These are phyloP conservation scores for Gymnocephalus cernua DNA, from an alignment of 2,113 vertebrate species.

Conservation along the genomic window DNA sequence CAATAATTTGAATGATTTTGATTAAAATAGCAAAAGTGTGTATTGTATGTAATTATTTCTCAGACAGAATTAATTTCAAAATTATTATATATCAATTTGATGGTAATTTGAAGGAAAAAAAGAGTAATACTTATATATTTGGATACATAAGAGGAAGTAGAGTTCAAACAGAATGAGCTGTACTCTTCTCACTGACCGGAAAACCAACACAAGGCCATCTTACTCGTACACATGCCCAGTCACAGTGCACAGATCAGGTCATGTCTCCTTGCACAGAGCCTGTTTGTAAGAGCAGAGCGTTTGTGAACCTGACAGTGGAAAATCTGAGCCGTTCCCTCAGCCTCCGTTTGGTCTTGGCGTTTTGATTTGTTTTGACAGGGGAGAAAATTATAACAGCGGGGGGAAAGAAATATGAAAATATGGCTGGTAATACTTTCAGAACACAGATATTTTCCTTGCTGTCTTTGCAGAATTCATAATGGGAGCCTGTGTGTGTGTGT, in stretches of 20 bases:
- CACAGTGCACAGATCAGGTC: conserved; percentile 38
- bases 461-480: conserved; percentile 62
- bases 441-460: conserved; percentile 73
- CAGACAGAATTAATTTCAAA: neutral
- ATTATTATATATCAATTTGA: neutral
- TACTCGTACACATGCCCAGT: neutral
- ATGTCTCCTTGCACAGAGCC: conserved; percentile 71
- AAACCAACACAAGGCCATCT: conserved; percentile 1
- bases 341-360: conserved; percentile 73
- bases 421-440: conserved; percentile 77
- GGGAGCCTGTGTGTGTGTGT: conserved; percentile 27
- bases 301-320: conserved; percentile 81
- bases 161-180: conserved; percentile 7
- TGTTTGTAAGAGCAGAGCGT: conserved; percentile 69
- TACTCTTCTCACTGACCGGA: conserved; percentile 14
- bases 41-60: neutral
- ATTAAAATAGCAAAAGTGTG: neutral
- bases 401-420: conserved; percentile 81
- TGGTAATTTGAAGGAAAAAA: neutral
- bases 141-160: neutral
- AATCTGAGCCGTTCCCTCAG: conserved; percentile 74
- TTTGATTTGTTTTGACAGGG: conserved; percentile 82
- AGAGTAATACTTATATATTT: neutral
- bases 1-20: neutral
- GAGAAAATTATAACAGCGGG: conserved; percentile 79